Conservation (phyloP, 2,797 vertebrate genomes). For the Coregonus suidteri region DNA sequence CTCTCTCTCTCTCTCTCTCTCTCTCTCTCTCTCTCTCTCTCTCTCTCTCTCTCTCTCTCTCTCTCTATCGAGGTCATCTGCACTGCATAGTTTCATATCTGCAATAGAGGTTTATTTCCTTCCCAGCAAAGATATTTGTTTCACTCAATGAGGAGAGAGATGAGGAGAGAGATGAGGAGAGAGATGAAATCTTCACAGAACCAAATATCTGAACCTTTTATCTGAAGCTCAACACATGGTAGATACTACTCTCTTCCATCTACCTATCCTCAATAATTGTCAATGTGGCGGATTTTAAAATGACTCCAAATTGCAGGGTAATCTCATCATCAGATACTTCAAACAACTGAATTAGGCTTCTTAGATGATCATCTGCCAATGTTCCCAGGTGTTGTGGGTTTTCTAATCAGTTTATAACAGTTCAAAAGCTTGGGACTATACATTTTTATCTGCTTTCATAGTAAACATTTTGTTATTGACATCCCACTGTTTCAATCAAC, state of each 20-base stretch:
- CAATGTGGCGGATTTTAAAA: neutral
- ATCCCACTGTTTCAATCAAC: no score
- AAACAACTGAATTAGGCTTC: neutral
- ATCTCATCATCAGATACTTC: neutral
- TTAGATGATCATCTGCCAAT: neutral
- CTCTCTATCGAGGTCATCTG: constrained; percentile 52
- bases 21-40: no score
- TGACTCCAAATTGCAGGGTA: neutral
- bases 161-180: neutral
- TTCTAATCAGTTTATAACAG: neutral
- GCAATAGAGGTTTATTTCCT: constrained; percentile 29
- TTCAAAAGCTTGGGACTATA: neutral
- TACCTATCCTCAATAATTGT: neutral
- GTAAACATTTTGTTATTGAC: no score
- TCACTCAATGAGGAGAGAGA: neutral
- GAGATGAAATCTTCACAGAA: neutral
- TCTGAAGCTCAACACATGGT: neutral
- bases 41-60: neutral
- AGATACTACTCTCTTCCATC: neutral
- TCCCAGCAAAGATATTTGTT: constrained; percentile 27
- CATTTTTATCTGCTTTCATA: no score
- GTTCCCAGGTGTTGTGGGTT: neutral
- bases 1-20: no score
- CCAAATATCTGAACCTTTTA: neutral
- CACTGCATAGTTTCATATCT: constrained; percentile 39